phyloP scores from a whole-genome alignment of 2,113 vertebrate genomes.

The Sus scrofa region T2T-Sscrofa CM000812.6:201833501-201834000 shows the following conservation, averaged over 20 bases:
- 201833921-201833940: neutral
- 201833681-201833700: neutral
- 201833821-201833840: neutral
- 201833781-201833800: too few relatives aligned
- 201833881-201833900: neutral
- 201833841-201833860: neutral
- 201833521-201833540: neutral
- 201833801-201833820: neutral
- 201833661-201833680: neutral
- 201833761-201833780: neutral
- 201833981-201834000: conserved; percentile 37
- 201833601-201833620: neutral
- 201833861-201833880: neutral
- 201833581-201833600: neutral
- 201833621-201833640: neutral
- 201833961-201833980: conserved; percentile 23
- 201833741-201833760: neutral
- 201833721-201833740: neutral
- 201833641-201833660: neutral
- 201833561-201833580: conserved; percentile 15
- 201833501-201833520: neutral
- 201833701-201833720: neutral
- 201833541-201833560: neutral
- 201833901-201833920: neutral
- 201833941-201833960: neutral